A percentile compares a stretch with the other conserved stretches of the same genome.
phyloP scores from a whole-genome alignment of 2,888 invertebrate genomes.

The Cataglyphis livida region DNA sequence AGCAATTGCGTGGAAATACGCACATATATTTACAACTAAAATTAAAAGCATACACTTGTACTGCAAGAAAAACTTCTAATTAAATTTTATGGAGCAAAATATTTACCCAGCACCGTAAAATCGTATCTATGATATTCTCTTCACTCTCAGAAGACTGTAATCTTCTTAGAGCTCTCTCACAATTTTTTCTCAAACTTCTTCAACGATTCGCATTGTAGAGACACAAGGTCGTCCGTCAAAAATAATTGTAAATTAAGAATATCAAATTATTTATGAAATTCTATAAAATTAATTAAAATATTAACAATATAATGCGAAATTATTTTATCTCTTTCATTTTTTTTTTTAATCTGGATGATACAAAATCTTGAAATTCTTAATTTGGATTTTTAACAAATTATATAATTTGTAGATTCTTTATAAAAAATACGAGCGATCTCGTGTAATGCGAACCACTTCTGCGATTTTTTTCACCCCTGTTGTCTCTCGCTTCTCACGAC shows the following conservation, averaged over 20 bases:
- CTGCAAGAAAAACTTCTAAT: background rate
- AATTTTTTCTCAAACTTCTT: conserved; percentile 23
- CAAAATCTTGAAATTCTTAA: background rate
- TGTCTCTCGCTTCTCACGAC: conserved; percentile 60
- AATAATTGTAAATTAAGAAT: background rate
- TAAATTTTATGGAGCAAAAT: conserved; percentile 1
- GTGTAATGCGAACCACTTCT: background rate
- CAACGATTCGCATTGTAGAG: conserved; percentile 14
- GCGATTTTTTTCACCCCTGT: conserved; percentile 26
- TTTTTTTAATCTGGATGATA: background rate
- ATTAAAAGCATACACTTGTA: background rate
- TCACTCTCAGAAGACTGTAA: conserved; percentile 9
- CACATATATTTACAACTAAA: conserved; percentile 17
- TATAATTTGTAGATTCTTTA: background rate
- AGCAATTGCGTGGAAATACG: background rate
- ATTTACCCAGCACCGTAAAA: conserved; percentile 22
- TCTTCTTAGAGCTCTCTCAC: conserved; percentile 21
- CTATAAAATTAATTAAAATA: background rate
- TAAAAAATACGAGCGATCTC: background rate
- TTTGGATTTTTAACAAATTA: background rate
- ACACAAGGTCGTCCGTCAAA: background rate
- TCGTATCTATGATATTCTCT: background rate
- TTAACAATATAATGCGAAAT: background rate
- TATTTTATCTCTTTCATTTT: background rate
- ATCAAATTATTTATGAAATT: background rate